A percentile compares a stretch with the other conserved stretches of the same genome.
phyloP scores from a whole-genome alignment of 2,113 vertebrate species.

The Holacanthus passer region DNA sequence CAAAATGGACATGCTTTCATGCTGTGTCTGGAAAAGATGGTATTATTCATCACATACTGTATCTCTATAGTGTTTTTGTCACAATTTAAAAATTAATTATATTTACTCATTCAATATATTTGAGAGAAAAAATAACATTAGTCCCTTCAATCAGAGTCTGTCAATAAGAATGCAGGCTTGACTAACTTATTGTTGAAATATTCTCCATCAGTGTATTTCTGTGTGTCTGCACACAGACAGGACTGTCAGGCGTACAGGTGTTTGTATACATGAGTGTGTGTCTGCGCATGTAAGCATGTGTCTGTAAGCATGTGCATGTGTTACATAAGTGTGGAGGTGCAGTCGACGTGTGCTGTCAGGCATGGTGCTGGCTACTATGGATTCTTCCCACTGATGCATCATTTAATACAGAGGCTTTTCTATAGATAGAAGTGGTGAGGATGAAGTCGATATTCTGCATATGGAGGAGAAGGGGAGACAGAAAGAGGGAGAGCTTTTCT shows the following conservation, averaged over 20 bases:
- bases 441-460: conserved; percentile 24
- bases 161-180: not conserved
- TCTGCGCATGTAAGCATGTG: conserved; percentile 17
- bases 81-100: not conserved
- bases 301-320: conserved; percentile 40
- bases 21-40: not conserved
- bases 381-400: conserved; percentile 51
- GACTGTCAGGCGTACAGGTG: conserved; percentile 25
- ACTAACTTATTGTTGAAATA: not conserved
- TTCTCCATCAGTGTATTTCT: not conserved
- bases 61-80: not conserved
- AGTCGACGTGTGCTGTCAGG: conserved; percentile 47
- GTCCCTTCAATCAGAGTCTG: not conserved
- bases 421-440: conserved; percentile 26
- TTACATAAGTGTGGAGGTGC: conserved; percentile 72
- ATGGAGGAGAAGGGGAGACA: not conserved
- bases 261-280: conserved; percentile 8
- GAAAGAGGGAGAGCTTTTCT: not conserved
- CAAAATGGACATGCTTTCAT: conserved; percentile 3
- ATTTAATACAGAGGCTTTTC: conserved; percentile 20
- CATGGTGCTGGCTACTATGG: conserved; percentile 62
- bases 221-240: not conserved
- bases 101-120: no score
- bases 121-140: not conserved
- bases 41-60: not conserved